A percentile compares a stretch with the other conserved stretches of the same genome.
phyloP scores from a whole-genome alignment of 53 echinoderm and acorn worm species.

The Stichopus horrens region DNA sequence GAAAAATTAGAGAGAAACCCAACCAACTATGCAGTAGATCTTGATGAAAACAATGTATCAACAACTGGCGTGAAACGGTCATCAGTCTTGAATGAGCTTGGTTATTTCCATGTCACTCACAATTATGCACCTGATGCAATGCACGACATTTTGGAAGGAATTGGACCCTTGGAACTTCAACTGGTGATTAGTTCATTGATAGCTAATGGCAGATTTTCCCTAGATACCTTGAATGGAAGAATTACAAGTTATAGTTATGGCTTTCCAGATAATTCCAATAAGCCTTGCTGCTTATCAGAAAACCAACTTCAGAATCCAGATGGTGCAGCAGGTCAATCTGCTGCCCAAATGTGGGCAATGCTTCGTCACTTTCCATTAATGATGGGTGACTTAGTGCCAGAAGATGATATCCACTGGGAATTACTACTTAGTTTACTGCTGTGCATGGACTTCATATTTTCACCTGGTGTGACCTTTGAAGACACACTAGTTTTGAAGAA shows the following conservation, averaged over 20 bases:
- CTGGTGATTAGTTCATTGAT: neutral
- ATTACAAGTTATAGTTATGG: slow-evolving; percentile 61
- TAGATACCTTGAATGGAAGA: slow-evolving; percentile 18
- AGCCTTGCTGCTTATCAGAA: slow-evolving; percentile 38
- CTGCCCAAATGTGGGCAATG: slow-evolving; percentile 56
- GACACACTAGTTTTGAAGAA: slow-evolving; percentile 34
- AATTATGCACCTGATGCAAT: slow-evolving; percentile 55
- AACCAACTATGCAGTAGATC: slow-evolving; percentile 14
- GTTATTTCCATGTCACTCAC: slow-evolving; percentile 52
- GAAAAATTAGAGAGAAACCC: neutral
- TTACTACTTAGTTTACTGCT: slow-evolving; percentile 41
- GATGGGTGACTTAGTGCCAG: slow-evolving; percentile 49
- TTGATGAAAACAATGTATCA: neutral
- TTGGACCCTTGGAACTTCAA: slow-evolving; percentile 39
- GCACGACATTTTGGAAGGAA: slow-evolving; percentile 65
- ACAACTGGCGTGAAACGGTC: slow-evolving; percentile 51
- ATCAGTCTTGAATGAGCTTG: slow-evolving; percentile 45
- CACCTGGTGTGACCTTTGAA: slow-evolving; percentile 10
- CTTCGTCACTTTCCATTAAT: slow-evolving; percentile 48
- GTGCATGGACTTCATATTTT: slow-evolving; percentile 48
- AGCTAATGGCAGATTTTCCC: neutral
- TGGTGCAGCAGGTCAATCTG: slow-evolving; percentile 49
- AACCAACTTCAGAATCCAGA: slow-evolving; percentile 42
- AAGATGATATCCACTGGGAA: slow-evolving; percentile 46
- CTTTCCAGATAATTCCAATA: slow-evolving; percentile 40